Conservation (phyloP, 2,113 vertebrate genomes). For the Oxyruncus cristatus region DNA sequence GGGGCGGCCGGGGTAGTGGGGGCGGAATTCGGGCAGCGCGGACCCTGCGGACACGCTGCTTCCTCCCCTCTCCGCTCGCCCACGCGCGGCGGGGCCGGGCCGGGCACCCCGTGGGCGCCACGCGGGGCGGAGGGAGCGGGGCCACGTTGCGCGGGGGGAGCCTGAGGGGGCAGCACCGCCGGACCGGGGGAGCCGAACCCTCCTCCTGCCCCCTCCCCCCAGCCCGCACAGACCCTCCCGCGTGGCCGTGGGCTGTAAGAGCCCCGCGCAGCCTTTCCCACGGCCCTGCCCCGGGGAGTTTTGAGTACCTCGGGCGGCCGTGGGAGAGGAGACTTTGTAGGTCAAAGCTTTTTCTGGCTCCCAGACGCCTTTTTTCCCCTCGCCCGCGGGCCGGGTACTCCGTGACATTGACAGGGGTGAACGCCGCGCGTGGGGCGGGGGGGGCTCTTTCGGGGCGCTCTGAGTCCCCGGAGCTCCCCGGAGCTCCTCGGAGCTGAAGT, state of each 20-base stretch:
- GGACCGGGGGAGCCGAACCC: too few species aligned
- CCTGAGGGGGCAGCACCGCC: too few species aligned
- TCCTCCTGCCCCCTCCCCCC: not conserved
- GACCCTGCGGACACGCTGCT: not conserved
- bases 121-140: not conserved
- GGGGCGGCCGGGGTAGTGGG: too few species aligned
- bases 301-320: not conserved
- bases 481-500: not conserved
- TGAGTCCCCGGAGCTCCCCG: not conserved
- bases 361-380: not conserved
- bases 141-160: not conserved
- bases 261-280: not conserved
- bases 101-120: not conserved
- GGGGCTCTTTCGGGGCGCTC: not conserved
- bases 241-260: not conserved
- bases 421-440: not conserved
- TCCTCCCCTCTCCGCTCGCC: too few species aligned
- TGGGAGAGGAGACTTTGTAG: not conserved
- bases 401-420: not conserved
- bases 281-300: not conserved
- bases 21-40: not conserved
- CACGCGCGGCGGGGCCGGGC: not conserved
- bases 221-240: not conserved
- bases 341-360: not conserved
- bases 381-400: not conserved